These are phyloP conservation scores for Nowickia ferox DNA, from an alignment of 2,888 invertebrate genomes.

Conservation along the genomic window DNA sequence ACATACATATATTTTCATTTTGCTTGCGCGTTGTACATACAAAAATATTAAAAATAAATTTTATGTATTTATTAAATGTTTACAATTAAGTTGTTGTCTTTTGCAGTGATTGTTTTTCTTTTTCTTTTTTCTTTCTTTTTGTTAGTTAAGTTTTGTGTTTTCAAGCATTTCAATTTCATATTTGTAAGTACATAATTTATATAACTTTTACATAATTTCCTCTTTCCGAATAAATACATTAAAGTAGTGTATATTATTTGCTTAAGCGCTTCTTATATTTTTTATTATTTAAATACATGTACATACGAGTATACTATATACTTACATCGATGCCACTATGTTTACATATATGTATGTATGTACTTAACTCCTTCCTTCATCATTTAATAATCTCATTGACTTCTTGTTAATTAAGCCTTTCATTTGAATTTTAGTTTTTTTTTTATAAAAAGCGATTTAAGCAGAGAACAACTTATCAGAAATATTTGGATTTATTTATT, in stretches of 20 bases:
- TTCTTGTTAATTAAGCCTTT: neutral
- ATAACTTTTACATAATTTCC: conserved; percentile 5
- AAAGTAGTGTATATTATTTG: conserved; percentile 33
- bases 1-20: neutral
- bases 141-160: conserved; percentile 2
- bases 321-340: conserved; percentile 20
- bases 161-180: conserved; percentile 55
- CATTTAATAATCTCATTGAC: conserved; percentile 26
- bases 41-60: conserved; percentile 57
- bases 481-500: conserved; percentile 11
- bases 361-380: conserved; percentile 18
- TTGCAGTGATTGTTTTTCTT: conserved; percentile 24
- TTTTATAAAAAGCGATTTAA: neutral
- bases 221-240: conserved; percentile 34
- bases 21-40: conserved; percentile 25
- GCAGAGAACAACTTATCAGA: conserved; percentile 12
- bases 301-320: neutral
- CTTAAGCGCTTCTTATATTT: conserved; percentile 38
- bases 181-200: neutral
- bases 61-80: conserved; percentile 39
- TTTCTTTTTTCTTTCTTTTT: conserved; percentile 2
- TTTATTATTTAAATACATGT: conserved; percentile 52
- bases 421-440: neutral
- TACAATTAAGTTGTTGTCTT: conserved; percentile 44
- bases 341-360: neutral